phyloP scores from a whole-genome alignment of 92 coral and sea anemone species.

The Phenganax marumi region DNA sequence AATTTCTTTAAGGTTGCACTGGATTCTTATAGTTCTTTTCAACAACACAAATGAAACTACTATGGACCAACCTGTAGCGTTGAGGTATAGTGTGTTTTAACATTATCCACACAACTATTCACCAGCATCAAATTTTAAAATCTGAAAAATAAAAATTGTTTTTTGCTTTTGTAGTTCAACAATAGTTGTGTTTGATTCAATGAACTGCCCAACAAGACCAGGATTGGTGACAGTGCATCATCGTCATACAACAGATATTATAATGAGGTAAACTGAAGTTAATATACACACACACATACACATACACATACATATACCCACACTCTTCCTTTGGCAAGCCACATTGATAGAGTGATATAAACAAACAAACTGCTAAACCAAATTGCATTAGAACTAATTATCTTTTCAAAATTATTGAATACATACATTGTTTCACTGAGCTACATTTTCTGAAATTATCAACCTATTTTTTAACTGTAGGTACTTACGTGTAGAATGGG shows the following conservation, averaged over 20 bases:
- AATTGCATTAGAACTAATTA: too few relatives aligned
- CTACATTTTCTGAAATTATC: too few relatives aligned
- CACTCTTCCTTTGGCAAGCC: too few relatives aligned
- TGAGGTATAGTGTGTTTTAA: background rate
- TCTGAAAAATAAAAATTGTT: too few relatives aligned
- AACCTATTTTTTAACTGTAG: constrained; percentile 10
- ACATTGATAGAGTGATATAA: too few relatives aligned
- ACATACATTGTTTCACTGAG: too few relatives aligned
- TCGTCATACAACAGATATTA: constrained; percentile 5
- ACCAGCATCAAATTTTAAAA: background rate
- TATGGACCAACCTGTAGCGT: constrained; percentile 2
- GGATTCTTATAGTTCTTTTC: constrained; percentile 4
- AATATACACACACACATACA: too few relatives aligned
- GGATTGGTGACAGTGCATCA: constrained; percentile 19
- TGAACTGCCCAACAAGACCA: constrained; percentile 31
- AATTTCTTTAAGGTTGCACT: background rate
- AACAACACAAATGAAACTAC: background rate
- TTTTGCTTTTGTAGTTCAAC: constrained; percentile 18
- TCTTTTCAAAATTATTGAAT: too few relatives aligned
- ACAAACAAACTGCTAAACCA: too few relatives aligned
- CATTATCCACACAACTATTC: too few relatives aligned
- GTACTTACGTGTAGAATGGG: constrained; percentile 42
- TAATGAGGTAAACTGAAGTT: too few relatives aligned
- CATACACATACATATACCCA: too few relatives aligned
- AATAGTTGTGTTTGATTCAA: constrained; percentile 45